Percentiles rank a stretch among this genome's conserved stretches.
Conservation (phyloP, 35 echinoderm and acorn worm genomes). For the Apostichopus californicus region DNA sequence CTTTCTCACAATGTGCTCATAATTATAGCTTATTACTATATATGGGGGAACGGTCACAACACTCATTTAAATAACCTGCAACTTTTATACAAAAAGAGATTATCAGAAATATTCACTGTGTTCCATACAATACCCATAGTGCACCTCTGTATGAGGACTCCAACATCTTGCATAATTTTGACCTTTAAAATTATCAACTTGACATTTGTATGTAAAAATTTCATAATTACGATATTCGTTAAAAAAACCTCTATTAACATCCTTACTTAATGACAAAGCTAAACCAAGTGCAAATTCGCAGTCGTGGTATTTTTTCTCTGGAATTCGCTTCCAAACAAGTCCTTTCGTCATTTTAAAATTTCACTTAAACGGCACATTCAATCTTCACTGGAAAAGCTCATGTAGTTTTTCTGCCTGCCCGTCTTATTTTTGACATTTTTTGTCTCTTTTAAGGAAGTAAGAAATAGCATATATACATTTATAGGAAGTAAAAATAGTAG, state of each 20-base stretch:
- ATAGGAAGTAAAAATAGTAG: neutral
- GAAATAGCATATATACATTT: neutral
- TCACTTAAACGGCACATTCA: neutral
- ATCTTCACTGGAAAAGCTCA: neutral
- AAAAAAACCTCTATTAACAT: neutral
- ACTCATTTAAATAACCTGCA: neutral
- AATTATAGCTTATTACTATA: neutral
- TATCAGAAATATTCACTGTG: slow-evolving; percentile 7
- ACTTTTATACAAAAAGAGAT: neutral
- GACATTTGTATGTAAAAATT: neutral
- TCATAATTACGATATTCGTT: neutral
- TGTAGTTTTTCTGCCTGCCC: neutral
- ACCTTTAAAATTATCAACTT: neutral
- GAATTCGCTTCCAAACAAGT: neutral
- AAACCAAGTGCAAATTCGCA: neutral
- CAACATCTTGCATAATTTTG: neutral
- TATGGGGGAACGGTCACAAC: neutral
- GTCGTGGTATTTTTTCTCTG: neutral
- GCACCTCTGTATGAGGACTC: neutral
- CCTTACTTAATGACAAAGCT: neutral
- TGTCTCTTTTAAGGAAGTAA: neutral
- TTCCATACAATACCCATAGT: neutral
- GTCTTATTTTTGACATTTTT: neutral
- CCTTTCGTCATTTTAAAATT: too few species aligned
- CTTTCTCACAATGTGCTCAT: neutral